These are phyloP conservation scores for Urechis unicinctus DNA, from an alignment of 2,888 invertebrate species.

Conservation along the genomic window DNA sequence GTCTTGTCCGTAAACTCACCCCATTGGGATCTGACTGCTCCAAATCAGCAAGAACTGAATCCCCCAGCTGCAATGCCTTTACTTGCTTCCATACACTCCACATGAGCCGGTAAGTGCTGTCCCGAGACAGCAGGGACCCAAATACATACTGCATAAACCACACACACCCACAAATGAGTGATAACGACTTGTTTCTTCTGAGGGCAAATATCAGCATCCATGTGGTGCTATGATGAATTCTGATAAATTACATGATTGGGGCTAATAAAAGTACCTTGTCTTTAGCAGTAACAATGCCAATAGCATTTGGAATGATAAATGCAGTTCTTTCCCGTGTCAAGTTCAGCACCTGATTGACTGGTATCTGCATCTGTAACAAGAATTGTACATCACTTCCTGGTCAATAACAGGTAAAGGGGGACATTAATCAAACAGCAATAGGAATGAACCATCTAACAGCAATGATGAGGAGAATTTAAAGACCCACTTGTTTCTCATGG, in stretches of 20 bases:
- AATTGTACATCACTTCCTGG: neutral
- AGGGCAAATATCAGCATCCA: too few relatives aligned
- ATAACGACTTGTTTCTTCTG: too few relatives aligned
- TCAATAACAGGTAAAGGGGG: neutral
- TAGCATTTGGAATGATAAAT: conserved; percentile 88
- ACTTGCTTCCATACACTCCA: conserved; percentile 61
- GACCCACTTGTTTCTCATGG: conserved; percentile 80
- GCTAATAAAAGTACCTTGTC: conserved; percentile 54
- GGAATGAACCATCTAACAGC: too few relatives aligned
- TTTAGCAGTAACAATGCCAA: conserved; percentile 77
- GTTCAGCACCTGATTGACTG: conserved; percentile 74
- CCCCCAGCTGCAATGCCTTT: too few relatives aligned
- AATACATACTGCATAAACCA: conserved; percentile 55
- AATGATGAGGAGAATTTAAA: too few relatives aligned
- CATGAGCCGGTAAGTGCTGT: conserved; percentile 82
- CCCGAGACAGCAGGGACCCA: conserved; percentile 81
- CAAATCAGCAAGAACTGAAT: too few relatives aligned
- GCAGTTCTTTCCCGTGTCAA: conserved; percentile 91
- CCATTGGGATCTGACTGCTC: too few relatives aligned
- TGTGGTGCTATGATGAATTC: too few relatives aligned
- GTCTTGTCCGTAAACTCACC: too few relatives aligned
- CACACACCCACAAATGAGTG: neutral
- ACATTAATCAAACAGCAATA: neutral
- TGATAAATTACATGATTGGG: too few relatives aligned
- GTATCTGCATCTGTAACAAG: conserved; percentile 69